Conservation (phyloP, 2,888 invertebrate genomes). For the Drosophila melanosoma region DNA sequence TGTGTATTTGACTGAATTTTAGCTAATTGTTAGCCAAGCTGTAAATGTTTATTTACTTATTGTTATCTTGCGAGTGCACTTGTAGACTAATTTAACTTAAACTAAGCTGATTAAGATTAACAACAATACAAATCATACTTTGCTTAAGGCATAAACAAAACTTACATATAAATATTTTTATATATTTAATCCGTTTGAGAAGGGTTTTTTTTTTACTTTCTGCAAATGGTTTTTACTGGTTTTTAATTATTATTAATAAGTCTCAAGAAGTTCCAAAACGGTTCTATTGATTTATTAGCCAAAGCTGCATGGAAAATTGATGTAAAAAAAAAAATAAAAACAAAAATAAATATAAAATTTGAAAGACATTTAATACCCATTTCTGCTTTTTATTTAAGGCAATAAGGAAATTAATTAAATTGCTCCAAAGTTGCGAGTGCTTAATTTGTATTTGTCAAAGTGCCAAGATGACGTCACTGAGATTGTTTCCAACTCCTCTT, state of each 20-base stretch:
- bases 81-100: neutral
- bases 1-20: slow-evolving; percentile 42
- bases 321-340: neutral
- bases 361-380: neutral
- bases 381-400: neutral
- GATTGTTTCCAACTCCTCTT: neutral
- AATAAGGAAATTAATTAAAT: neutral
- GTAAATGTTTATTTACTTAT: neutral
- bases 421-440: slow-evolving; percentile 15
- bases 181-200: neutral
- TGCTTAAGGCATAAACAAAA: neutral
- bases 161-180: neutral
- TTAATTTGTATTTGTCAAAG: slow-evolving; percentile 8
- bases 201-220: no score
- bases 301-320: neutral
- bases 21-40: slow-evolving; percentile 13
- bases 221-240: neutral
- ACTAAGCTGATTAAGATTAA: neutral
- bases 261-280: neutral
- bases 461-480: slow-evolving; percentile 16
- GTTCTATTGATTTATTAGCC: neutral
- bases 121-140: neutral
- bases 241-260: neutral
- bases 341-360: neutral
- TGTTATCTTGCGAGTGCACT: neutral